phyloP scores from a whole-genome alignment of 2,888 invertebrate species.

The Julus scanicus region DNA sequence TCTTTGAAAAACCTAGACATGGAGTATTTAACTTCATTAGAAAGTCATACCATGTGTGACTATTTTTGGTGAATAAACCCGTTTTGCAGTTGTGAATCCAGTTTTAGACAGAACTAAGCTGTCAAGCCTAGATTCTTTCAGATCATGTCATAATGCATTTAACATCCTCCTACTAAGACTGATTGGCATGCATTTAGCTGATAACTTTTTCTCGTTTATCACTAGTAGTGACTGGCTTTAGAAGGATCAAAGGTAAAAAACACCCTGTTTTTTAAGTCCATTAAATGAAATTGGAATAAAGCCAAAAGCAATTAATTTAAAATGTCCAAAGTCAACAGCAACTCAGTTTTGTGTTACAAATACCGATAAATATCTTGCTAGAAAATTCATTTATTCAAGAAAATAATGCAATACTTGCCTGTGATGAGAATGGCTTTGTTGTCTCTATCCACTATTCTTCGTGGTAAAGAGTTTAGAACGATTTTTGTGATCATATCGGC shows the following conservation, averaged over 20 bases:
- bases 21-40: neutral
- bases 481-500: constrained; percentile 59
- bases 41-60: neutral
- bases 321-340: neutral
- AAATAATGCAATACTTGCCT: constrained; percentile 59
- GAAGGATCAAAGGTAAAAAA: neutral
- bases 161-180: neutral
- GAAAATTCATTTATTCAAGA: neutral
- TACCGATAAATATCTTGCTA: neutral
- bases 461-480: constrained; percentile 59
- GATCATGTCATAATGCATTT: neutral
- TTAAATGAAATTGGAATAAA: neutral
- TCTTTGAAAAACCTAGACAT: neutral
- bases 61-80: neutral
- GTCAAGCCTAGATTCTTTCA: neutral
- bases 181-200: neutral
- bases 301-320: neutral
- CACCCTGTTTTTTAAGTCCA: neutral
- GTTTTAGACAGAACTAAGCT: neutral
- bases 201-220: neutral
- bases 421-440: constrained; percentile 63
- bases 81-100: neutral
- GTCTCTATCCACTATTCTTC: constrained; percentile 58
- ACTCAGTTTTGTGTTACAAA: neutral
- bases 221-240: neutral